These are phyloP conservation scores for Sardina pilchardus DNA, from an alignment of 2,113 vertebrate genomes.

Conservation along the genomic window DNA sequence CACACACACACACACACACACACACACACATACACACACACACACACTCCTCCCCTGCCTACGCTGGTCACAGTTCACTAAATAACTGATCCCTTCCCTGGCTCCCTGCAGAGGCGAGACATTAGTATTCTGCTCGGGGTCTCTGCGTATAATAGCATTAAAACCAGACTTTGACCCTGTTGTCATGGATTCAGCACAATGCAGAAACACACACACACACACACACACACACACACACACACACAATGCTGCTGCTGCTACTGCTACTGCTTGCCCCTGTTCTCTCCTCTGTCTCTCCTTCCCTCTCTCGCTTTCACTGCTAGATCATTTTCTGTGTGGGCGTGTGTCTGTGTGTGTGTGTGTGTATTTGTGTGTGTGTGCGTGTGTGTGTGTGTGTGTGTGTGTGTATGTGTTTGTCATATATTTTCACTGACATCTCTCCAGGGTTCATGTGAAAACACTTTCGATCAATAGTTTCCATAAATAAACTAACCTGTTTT, in stretches of 20 bases:
- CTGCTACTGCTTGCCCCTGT: slow-evolving; percentile 52
- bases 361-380: neutral
- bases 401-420: neutral
- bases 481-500: slow-evolving; percentile 19
- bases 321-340: neutral
- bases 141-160: slow-evolving; percentile 82
- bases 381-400: neutral
- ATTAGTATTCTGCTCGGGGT: slow-evolving; percentile 80
- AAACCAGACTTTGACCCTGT: slow-evolving; percentile 77
- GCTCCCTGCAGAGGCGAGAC: slow-evolving; percentile 70
- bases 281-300: slow-evolving; percentile 21
- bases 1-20: neutral
- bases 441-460: neutral
- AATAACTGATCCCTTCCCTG: slow-evolving; percentile 73
- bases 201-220: slow-evolving; percentile 52
- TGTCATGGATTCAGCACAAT: slow-evolving; percentile 81
- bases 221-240: slow-evolving; percentile 14
- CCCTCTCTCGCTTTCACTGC: neutral
- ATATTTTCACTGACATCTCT: slow-evolving; percentile 1
- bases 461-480: slow-evolving; percentile 24
- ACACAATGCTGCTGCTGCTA: slow-evolving; percentile 38
- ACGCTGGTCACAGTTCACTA: slow-evolving; percentile 65
- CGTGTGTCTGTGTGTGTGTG: neutral
- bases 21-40: slow-evolving; percentile 20
- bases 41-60: slow-evolving; percentile 34